Conservation (phyloP, 2,888 invertebrate genomes). For the Neoaliturus tenellus region DNA sequence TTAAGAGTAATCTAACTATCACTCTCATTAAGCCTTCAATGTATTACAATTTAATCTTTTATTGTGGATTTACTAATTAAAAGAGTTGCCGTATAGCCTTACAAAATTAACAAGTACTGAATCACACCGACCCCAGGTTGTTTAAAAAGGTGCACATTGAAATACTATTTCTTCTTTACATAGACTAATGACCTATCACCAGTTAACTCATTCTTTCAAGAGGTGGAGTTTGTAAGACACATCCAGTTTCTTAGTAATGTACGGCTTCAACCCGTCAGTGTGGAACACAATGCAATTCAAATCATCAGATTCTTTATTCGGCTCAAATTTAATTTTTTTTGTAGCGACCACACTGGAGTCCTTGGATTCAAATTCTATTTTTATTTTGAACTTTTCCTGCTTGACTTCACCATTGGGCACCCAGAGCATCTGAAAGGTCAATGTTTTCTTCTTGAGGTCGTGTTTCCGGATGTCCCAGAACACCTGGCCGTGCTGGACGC, state of each 20-base stretch:
- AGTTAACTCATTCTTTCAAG: not conserved
- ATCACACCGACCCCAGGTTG: too few relatives aligned
- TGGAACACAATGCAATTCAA: not conserved
- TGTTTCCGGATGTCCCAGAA: conserved; percentile 8
- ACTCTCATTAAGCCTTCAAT: too few relatives aligned
- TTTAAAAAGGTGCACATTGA: too few relatives aligned
- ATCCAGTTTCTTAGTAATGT: not conserved
- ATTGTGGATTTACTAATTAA: too few relatives aligned
- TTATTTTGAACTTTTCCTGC: not conserved
- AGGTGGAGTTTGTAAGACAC: not conserved
- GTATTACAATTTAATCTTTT: too few relatives aligned
- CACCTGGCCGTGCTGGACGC: not conserved
- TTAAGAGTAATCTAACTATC: too few relatives aligned
- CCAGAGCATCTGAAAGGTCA: conserved; percentile 4
- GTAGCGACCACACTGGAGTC: not conserved
- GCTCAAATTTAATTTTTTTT: not conserved
- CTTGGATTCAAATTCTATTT: conserved; percentile 10
- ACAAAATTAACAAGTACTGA: too few relatives aligned
- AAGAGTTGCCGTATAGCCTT: too few relatives aligned
- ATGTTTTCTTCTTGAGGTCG: not conserved
- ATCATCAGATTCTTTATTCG: not conserved
- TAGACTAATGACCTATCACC: too few relatives aligned
- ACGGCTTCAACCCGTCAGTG: conserved; percentile 4
- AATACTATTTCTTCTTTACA: too few relatives aligned
- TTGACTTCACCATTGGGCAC: not conserved